These are phyloP conservation scores for Falco peregrinus DNA, from an alignment of 2,797 vertebrate genomes.

Conservation along the genomic window DNA sequence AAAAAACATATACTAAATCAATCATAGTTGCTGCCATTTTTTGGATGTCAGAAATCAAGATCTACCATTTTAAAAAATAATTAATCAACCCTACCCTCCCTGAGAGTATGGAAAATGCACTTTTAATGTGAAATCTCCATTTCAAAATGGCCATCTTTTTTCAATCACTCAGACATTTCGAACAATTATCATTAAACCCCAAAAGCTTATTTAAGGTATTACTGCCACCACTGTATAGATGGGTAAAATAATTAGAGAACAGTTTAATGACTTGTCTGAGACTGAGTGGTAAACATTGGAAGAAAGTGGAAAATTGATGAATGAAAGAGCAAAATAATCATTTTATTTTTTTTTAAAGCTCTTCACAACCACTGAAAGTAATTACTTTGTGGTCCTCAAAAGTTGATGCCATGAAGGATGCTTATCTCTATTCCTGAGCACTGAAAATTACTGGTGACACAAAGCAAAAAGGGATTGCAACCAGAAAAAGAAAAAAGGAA, in stretches of 20 bases:
- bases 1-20: background rate
- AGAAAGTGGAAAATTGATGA: background rate
- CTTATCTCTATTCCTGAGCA: background rate
- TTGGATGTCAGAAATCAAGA: background rate
- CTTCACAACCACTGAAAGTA: slow-evolving; percentile 15
- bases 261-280: slow-evolving; percentile 9
- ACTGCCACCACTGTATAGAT: background rate
- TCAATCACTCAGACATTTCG: background rate
- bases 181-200: slow-evolving; percentile 34
- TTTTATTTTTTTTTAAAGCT: background rate
- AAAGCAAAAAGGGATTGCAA: background rate
- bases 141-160: background rate
- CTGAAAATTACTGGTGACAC: background rate
- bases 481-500: background rate
- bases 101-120: background rate
- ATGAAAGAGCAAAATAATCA: background rate
- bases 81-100: background rate
- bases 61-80: background rate
- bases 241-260: slow-evolving; percentile 4
- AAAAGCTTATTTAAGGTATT: slow-evolving; percentile 11
- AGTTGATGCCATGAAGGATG: background rate
- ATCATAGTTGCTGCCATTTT: background rate
- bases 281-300: background rate
- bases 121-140: background rate
- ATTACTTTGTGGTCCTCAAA: slow-evolving; percentile 38